Evolutionary conservation across 2,797 vertebrate genomes (phyloP).

Genomic region (Pangasius mekongensis): DNA sequence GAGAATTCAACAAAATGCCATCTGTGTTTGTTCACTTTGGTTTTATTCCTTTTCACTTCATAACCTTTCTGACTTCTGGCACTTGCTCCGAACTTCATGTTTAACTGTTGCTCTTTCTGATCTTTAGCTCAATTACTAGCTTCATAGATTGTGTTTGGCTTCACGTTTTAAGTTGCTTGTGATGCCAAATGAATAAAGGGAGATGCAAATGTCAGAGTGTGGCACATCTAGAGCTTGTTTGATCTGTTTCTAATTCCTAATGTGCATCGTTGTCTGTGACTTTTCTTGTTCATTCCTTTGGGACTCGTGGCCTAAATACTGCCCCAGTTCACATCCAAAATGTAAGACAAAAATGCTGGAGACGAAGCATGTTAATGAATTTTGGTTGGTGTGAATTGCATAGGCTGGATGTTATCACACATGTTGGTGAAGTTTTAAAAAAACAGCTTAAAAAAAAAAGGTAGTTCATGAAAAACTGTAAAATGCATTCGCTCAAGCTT

Average conservation of each 20-base stretch:
- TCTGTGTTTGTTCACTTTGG: not conserved
- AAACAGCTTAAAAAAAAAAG: not conserved
- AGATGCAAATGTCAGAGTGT: conserved; percentile 10
- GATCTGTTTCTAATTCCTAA: conserved; percentile 19
- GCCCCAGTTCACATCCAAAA: conserved; percentile 28
- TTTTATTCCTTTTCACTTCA: too few species aligned
- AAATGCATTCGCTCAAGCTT: not conserved
- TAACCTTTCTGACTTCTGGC: not conserved
- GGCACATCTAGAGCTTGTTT: conserved; percentile 13
- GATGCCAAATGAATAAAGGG: not conserved
- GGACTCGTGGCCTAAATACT: conserved; percentile 29
- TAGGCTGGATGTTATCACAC: not conserved
- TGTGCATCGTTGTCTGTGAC: conserved; percentile 11
- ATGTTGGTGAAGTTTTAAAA: not conserved
- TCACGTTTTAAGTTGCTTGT: not conserved
- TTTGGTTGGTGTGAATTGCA: not conserved
- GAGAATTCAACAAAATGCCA: not conserved
- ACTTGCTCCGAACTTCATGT: not conserved
- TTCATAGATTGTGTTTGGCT: not conserved
- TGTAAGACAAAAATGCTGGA: not conserved
- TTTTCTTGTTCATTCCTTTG: conserved; percentile 12
- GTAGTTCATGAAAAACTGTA: not conserved
- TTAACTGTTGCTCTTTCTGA: not conserved
- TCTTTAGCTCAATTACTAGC: not conserved
- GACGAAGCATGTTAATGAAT: not conserved